These are phyloP conservation scores for Sebastes baramenuke DNA, from an alignment of 2,797 vertebrate species.

Conservation along the genomic window DNA sequence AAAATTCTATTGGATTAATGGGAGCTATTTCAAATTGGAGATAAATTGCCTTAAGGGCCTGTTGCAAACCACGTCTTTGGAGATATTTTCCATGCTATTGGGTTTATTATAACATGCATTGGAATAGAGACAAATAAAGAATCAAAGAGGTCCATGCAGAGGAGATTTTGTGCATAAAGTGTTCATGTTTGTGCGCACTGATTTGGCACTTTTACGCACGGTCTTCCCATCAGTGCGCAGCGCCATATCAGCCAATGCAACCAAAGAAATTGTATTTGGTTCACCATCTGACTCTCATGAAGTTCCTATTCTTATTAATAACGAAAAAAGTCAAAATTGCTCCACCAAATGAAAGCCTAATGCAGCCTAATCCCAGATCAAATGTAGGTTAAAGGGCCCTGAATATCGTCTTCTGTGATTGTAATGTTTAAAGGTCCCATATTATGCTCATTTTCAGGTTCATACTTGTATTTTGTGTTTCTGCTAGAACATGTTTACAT, in stretches of 20 bases:
- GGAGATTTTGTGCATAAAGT: background rate
- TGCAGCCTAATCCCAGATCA: too few relatives aligned
- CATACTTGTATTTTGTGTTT: too few relatives aligned
- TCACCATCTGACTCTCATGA: too few relatives aligned
- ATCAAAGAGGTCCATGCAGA: background rate
- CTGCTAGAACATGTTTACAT: too few relatives aligned
- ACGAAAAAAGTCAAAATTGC: too few relatives aligned
- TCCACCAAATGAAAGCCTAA: too few relatives aligned
- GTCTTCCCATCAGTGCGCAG: background rate
- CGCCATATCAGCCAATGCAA: background rate
- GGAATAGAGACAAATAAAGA: background rate
- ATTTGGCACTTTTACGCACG: conserved; percentile 32
- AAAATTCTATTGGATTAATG: background rate
- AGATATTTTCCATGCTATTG: background rate
- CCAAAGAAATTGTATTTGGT: rapidly evolving
- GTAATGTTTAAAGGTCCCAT: too few relatives aligned
- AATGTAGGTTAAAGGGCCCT: too few relatives aligned
- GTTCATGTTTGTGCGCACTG: background rate
- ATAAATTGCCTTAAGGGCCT: conserved; percentile 24
- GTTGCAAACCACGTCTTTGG: background rate
- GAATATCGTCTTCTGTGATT: too few relatives aligned
- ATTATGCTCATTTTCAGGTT: too few relatives aligned
- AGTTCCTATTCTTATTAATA: too few relatives aligned
- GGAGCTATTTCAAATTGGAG: background rate
- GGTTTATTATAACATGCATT: background rate